Evolutionary conservation across 2,113 vertebrate species (phyloP).

Genomic region (Mormoops blainvillei): DNA sequence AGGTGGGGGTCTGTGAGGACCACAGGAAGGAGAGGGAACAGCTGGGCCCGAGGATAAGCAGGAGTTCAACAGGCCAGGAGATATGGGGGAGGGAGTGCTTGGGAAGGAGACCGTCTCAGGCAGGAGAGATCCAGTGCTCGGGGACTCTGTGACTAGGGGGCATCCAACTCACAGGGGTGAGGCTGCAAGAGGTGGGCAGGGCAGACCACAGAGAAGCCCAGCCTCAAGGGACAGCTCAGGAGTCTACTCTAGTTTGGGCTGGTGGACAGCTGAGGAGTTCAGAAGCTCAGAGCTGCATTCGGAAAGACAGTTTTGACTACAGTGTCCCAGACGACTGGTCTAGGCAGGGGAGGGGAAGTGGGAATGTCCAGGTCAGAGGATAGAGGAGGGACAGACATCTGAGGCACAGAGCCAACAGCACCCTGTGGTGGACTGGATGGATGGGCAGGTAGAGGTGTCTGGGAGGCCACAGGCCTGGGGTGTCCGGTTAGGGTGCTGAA

Average conservation of each 20-base stretch:
- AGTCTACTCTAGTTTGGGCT: slow-evolving; percentile 48
- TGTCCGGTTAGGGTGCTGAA: not conserved
- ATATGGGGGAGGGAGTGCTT: not conserved
- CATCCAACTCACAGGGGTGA: not conserved
- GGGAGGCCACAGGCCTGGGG: not conserved
- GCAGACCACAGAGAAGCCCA: not conserved
- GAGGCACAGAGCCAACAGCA: not conserved
- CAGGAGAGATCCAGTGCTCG: not conserved
- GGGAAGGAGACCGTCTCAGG: not conserved
- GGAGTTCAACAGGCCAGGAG: not conserved
- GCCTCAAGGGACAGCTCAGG: not conserved
- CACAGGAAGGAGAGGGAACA: not conserved
- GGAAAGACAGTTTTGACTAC: not conserved
- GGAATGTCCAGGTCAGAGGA: not conserved
- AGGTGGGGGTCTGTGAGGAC: not conserved
- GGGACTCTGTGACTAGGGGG: not conserved
- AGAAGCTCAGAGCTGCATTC: slow-evolving; percentile 1
- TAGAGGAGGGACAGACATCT: not conserved
- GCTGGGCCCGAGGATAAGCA: not conserved
- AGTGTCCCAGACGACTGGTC: not conserved
- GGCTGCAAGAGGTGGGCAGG: not conserved
- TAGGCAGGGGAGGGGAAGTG: not conserved
- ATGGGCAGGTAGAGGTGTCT: not conserved
- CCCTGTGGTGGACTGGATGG: not conserved
- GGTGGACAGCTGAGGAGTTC: slow-evolving; percentile 6